Evolutionary conservation across 2,113 vertebrate species (phyloP).

Genomic region (Myrmophylax atrothorax): DNA sequence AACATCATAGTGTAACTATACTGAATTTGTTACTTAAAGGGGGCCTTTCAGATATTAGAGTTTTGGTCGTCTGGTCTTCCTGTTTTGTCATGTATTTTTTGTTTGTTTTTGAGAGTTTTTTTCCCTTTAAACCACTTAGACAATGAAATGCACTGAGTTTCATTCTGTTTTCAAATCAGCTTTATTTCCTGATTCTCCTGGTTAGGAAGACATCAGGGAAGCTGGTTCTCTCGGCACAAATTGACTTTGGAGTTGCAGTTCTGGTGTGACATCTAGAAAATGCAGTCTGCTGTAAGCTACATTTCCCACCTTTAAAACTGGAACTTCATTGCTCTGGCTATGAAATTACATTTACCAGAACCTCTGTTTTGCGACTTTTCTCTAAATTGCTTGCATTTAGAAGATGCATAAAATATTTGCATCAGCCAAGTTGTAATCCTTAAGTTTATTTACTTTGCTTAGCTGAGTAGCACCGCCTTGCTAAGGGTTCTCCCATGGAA

Average conservation of each 20-base stretch:
- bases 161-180: not conserved
- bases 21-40: not conserved
- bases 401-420: not conserved
- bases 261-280: not conserved
- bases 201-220: not conserved
- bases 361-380: not conserved
- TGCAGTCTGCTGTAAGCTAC: not conserved
- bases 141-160: not conserved
- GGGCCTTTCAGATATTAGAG: not conserved
- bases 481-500: not conserved
- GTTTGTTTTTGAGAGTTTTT: not conserved
- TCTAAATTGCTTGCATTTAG: not conserved
- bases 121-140: not conserved
- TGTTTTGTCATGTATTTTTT: not conserved
- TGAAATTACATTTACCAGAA: not conserved
- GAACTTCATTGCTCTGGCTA: not conserved
- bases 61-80: not conserved
- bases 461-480: not conserved
- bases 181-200: not conserved
- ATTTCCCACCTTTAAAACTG: not conserved
- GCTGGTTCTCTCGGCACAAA: not conserved
- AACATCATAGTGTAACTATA: not conserved
- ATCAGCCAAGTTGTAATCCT: not conserved
- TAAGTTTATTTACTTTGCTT: not conserved
- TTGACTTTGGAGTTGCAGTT: not conserved